Evolutionary conservation across 2,797 vertebrate genomes (phyloP).

Genomic region (Podargus strigoides): DNA sequence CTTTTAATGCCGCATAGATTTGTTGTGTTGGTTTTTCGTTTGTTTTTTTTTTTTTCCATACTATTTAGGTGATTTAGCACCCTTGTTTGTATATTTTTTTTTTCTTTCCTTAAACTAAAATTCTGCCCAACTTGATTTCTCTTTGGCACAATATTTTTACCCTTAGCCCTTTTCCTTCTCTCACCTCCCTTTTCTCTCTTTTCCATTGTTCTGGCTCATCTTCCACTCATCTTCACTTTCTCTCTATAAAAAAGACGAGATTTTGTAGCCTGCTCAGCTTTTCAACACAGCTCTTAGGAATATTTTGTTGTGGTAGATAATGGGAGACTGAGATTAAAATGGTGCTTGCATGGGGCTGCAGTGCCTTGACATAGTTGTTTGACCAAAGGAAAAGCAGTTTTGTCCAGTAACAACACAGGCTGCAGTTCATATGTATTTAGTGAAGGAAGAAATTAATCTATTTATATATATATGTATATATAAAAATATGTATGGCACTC

Average conservation of each 20-base stretch:
- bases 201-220: not conserved
- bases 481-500: not conserved
- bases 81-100: not conserved
- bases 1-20: not conserved
- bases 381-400: not conserved
- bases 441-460: too few species aligned
- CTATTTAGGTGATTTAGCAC: not conserved
- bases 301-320: not conserved
- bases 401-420: not conserved
- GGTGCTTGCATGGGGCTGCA: not conserved
- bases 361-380: not conserved
- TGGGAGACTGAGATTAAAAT: not conserved
- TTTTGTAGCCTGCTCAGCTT: not conserved
- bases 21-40: too few species aligned
- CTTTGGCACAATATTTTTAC: not conserved
- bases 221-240: not conserved
- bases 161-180: not conserved
- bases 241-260: not conserved
- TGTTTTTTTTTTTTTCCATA: rapidly evolving
- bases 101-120: not conserved
- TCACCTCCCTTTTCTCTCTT: not conserved
- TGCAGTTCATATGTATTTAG: not conserved
- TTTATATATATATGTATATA: too few species aligned
- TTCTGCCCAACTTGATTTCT: not conserved
- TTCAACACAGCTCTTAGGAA: not conserved